Percentiles rank a stretch among this genome's conserved stretches.
Evolutionary conservation across 2,797 vertebrate genomes (phyloP).

Genomic region (Martes flavigula): DNA sequence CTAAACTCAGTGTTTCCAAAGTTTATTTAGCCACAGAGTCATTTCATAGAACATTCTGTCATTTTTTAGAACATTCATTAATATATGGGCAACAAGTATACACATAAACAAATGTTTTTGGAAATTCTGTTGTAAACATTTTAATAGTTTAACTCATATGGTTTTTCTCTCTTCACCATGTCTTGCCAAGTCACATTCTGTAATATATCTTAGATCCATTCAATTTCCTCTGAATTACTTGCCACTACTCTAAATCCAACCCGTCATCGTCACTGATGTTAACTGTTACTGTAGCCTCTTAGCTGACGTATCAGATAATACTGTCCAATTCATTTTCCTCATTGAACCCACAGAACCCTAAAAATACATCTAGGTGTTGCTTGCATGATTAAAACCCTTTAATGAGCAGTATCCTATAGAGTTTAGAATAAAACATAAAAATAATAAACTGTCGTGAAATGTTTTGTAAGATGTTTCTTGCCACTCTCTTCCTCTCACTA

Average conservation of each 20-base stretch:
- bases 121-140: not conserved
- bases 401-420: not conserved
- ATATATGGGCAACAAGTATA: not conserved
- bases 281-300: not conserved
- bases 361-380: not conserved
- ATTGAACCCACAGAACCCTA: not conserved
- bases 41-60: not conserved
- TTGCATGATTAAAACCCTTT: not conserved
- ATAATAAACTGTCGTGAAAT: not conserved
- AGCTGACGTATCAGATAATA: not conserved
- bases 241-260: not conserved
- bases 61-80: not conserved
- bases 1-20: not conserved
- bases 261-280: not conserved
- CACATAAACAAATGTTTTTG: not conserved
- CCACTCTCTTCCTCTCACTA: not conserved
- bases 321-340: not conserved
- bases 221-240: not conserved
- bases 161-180: not conserved
- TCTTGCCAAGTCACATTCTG: not conserved
- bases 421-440: not conserved
- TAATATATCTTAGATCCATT: not conserved
- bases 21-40: constrained; percentile 13
- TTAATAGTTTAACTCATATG: not conserved
- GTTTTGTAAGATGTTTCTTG: not conserved